phyloP scores from a whole-genome alignment of 2,797 vertebrate genomes.

The Numenius phaeopus region DNA sequence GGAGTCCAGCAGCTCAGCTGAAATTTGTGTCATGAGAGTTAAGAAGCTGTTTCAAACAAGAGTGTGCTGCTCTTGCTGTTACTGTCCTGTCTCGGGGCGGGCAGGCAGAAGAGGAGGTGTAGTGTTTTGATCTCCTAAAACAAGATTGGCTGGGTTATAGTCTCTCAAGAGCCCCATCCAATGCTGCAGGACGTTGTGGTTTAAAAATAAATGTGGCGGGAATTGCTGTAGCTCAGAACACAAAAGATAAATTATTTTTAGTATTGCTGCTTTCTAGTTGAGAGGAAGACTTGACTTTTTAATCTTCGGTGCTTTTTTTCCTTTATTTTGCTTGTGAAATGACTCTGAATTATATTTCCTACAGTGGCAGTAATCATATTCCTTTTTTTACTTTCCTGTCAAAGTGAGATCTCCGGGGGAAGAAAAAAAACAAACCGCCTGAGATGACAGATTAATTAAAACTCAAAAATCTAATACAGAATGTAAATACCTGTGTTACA shows the following conservation, averaged over 20 bases:
- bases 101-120: background rate
- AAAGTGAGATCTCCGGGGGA: background rate
- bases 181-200: background rate
- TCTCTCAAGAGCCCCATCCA: background rate
- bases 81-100: background rate
- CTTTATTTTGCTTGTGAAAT: background rate
- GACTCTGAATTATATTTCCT: background rate
- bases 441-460: background rate
- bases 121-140: background rate
- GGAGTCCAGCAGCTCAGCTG: background rate
- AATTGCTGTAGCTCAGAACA: slow-evolving; percentile 3
- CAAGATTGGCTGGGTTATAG: background rate
- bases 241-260: background rate
- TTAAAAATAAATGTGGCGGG: slow-evolving; percentile 2
- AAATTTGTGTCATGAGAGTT: background rate
- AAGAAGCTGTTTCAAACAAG: background rate
- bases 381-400: slow-evolving; percentile 1
- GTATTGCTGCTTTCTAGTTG: background rate
- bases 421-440: background rate
- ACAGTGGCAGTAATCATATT: background rate
- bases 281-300: background rate
- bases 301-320: background rate
- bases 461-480: background rate
- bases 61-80: background rate
- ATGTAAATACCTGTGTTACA: background rate